Percentiles rank a stretch among this genome's conserved stretches.
phyloP scores from a whole-genome alignment of 2,888 invertebrate genomes.

The Drosophila infuscata region DNA sequence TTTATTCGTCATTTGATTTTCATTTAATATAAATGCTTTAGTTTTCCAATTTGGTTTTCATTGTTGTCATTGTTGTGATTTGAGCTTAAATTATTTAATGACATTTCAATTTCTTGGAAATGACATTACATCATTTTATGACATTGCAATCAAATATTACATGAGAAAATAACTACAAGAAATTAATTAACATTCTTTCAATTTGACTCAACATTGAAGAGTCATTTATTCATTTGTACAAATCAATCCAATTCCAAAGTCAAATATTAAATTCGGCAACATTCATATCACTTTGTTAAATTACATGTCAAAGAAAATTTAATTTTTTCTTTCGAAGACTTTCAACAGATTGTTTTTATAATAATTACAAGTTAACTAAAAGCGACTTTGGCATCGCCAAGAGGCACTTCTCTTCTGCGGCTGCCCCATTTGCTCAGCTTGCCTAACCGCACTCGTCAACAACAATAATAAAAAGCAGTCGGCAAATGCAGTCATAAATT shows the following conservation, averaged over 20 bases:
- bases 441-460: conserved; percentile 35
- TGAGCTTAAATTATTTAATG: background rate
- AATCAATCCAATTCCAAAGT: background rate
- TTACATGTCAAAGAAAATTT: background rate
- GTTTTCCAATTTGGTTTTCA: conserved; percentile 10
- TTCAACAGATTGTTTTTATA: conserved; percentile 39
- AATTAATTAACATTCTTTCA: background rate
- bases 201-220: background rate
- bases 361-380: conserved; percentile 54
- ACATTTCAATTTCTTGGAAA: background rate
- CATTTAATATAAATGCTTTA: conserved; percentile 16
- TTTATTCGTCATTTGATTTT: conserved; percentile 42
- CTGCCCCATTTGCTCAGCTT: background rate
- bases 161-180: background rate
- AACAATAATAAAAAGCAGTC: conserved; percentile 49
- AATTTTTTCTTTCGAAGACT: background rate
- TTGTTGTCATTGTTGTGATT: conserved; percentile 6
- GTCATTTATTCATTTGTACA: background rate
- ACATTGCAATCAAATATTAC: background rate
- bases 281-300: background rate
- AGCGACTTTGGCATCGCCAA: conserved; percentile 18
- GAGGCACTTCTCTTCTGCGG: background rate
- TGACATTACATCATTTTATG: background rate
- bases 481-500: conserved; percentile 71
- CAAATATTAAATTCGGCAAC: background rate